These are phyloP conservation scores for Chrysolina oricalcia DNA, from an alignment of 2,888 invertebrate species.

Conservation along the genomic window DNA sequence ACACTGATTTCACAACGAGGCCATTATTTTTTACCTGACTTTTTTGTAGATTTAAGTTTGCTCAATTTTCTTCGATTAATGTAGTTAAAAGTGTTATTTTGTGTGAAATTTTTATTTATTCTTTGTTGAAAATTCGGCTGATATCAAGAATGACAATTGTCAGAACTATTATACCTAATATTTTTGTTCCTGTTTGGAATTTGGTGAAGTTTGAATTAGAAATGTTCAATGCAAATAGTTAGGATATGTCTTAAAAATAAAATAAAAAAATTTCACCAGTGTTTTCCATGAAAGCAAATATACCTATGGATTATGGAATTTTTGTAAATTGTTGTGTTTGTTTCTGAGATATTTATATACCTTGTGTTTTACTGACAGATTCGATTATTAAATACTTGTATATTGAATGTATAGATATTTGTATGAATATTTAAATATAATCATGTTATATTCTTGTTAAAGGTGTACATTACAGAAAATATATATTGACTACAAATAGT, in stretches of 20 bases:
- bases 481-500: conserved; percentile 55
- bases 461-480: conserved; percentile 60
- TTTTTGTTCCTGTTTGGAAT: conserved; percentile 59
- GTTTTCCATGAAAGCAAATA: conserved; percentile 65
- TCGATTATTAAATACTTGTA: conserved; percentile 59
- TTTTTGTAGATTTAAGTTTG: conserved; percentile 15
- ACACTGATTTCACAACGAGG: conserved; percentile 19
- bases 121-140: conserved; percentile 3
- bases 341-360: conserved; percentile 44
- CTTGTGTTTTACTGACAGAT: conserved; percentile 50
- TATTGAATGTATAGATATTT: conserved; percentile 60
- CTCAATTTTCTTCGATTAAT: neutral
- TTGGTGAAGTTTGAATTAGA: conserved; percentile 54
- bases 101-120: conserved; percentile 14
- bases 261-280: conserved; percentile 59
- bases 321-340: conserved; percentile 46
- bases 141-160: conserved; percentile 13
- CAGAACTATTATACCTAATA: conserved; percentile 25
- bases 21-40: conserved; percentile 27
- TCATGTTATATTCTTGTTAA: conserved; percentile 59
- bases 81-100: neutral
- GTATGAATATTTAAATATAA: conserved; percentile 59
- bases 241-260: conserved; percentile 36
- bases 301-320: conserved; percentile 54
- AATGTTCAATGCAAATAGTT: conserved; percentile 52